These are phyloP conservation scores for Musca vetustissima DNA, from an alignment of 1,140 invertebrate species.

Conservation along the genomic window DNA sequence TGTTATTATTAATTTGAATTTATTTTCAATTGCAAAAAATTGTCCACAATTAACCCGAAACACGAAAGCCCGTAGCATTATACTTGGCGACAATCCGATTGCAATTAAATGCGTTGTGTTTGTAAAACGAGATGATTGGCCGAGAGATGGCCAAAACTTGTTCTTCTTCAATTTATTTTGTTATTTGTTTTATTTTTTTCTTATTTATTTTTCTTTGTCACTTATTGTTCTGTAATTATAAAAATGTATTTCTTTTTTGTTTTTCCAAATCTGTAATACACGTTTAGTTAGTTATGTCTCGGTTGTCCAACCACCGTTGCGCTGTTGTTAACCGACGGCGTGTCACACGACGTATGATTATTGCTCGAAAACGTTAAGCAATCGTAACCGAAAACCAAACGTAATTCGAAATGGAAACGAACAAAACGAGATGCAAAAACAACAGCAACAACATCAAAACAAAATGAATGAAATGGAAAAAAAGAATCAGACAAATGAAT, in stretches of 20 bases:
- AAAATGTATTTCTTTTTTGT: too few species aligned
- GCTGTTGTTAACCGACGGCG: constrained; percentile 29
- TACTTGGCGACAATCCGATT: too few species aligned
- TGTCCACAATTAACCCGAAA: neutral
- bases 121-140: neutral
- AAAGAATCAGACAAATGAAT: neutral
- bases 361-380: constrained; percentile 20
- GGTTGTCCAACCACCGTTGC: neutral
- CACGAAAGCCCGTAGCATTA: too few species aligned
- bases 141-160: neutral
- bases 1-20: neutral
- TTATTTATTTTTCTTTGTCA: too few species aligned
- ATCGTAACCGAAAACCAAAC: constrained; percentile 24
- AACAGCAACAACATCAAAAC: constrained; percentile 10
- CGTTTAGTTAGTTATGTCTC: neutral
- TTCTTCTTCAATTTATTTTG: neutral
- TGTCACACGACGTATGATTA: constrained; percentile 32
- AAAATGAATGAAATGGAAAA: constrained; percentile 15
- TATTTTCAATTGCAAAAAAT: too few species aligned
- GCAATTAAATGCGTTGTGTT: too few species aligned
- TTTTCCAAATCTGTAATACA: too few species aligned
- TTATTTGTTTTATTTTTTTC: neutral
- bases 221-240: neutral
- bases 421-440: constrained; percentile 9
- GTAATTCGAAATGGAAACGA: constrained; percentile 22